phyloP scores from a whole-genome alignment of 2,113 vertebrate genomes.

The Rhabdornis inornatus region DNA sequence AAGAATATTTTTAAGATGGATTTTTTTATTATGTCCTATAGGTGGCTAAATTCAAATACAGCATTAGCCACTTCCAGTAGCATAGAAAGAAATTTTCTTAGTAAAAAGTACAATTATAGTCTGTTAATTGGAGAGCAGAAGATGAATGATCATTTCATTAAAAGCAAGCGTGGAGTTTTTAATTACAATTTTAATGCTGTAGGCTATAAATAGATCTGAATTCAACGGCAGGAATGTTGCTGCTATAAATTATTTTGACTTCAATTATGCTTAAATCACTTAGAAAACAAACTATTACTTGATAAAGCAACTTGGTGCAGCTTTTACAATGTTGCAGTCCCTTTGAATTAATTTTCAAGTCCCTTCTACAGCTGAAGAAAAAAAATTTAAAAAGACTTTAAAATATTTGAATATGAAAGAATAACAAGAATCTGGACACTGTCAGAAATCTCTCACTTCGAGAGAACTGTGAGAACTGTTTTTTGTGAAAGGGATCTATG shows the following conservation, averaged over 20 bases:
- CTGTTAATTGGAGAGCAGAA: not conserved
- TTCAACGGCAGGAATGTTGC: not conserved
- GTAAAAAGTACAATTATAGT: not conserved
- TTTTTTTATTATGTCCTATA: not conserved
- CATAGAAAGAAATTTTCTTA: not conserved
- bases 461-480: rapidly evolving
- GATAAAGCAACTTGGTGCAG: not conserved
- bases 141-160: not conserved
- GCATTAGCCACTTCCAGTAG: not conserved
- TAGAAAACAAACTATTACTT: not conserved
- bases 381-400: not conserved
- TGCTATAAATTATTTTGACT: not conserved
- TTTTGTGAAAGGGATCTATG: not conserved
- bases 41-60: not conserved
- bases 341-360: not conserved
- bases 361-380: too few species aligned
- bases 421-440: not conserved
- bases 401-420: not conserved
- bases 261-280: not conserved
- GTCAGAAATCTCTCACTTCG: not conserved
- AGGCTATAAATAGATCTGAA: not conserved
- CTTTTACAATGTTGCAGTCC: not conserved
- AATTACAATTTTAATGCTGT: not conserved
- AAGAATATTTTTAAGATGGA: not conserved
- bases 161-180: not conserved